Conservation (phyloP, 1,140 invertebrate species). For the Drosophila santomea region DNA sequence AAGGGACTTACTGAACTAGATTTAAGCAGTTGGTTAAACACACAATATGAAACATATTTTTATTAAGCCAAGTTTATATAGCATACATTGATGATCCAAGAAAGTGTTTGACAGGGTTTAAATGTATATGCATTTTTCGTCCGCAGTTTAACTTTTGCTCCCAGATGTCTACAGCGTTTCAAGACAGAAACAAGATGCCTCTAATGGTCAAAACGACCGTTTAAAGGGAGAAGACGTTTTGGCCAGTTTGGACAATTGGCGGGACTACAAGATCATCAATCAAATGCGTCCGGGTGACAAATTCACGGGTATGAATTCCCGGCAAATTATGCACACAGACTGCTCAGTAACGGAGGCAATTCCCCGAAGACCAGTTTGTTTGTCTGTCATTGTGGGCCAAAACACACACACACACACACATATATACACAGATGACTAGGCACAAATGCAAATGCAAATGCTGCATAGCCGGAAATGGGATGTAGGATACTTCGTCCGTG, state of each 20-base stretch:
- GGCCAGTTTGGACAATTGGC: conserved; percentile 26
- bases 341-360: neutral
- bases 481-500: conserved; percentile 35
- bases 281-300: conserved; percentile 51
- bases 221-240: neutral
- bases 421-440: neutral
- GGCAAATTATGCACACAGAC: conserved; percentile 53
- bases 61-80: too few species aligned
- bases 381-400: conserved; percentile 20
- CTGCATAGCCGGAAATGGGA: conserved; percentile 36
- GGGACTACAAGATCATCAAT: conserved; percentile 26
- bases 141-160: conserved; percentile 5
- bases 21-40: conserved; percentile 26
- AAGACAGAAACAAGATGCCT: conserved; percentile 28
- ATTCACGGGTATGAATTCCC: conserved; percentile 26
- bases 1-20: conserved; percentile 1
- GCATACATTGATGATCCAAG: neutral
- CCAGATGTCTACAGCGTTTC: conserved; percentile 1
- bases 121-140: conserved; percentile 12
- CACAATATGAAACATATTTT: too few species aligned
- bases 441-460: neutral
- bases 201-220: conserved; percentile 37
- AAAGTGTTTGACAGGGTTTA: neutral
- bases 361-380: conserved; percentile 37
- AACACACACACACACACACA: conserved; percentile 6